phyloP scores from a whole-genome alignment of 1,140 invertebrate species.

The Procambarus virginalis region DNA sequence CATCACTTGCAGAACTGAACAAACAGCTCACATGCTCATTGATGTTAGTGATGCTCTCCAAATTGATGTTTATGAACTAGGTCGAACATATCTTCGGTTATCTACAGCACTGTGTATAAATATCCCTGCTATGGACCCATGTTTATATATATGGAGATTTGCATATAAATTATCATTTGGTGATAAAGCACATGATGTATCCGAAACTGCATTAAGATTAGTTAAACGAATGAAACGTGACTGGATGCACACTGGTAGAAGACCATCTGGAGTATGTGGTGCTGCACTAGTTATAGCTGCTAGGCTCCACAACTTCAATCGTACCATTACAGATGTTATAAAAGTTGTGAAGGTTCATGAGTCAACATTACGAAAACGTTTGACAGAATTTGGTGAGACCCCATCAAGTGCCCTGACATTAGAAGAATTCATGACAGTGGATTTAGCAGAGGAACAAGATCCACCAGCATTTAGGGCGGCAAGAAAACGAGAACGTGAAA shows the following conservation, averaged over 20 bases:
- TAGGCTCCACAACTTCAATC: constrained; percentile 92
- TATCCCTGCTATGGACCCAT: constrained; percentile 86
- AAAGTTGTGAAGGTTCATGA: constrained; percentile 97
- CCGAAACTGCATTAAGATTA: constrained; percentile 93
- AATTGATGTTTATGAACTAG: constrained; percentile 96
- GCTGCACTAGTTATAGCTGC: constrained; percentile 83
- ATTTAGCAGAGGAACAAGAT: constrained; percentile 97
- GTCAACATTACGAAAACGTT: constrained; percentile 90
- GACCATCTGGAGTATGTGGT: constrained; percentile 97
- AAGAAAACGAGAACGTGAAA: constrained; percentile 87
- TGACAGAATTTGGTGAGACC: constrained; percentile 97
- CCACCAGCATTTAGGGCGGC: constrained; percentile 95
- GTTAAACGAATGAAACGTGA: constrained; percentile 98
- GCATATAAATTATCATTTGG: constrained; percentile 95
- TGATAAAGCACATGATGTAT: constrained; percentile 93
- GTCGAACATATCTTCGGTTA: constrained; percentile 92
- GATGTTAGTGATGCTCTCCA: constrained; percentile 98
- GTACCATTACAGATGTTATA: constrained; percentile 91
- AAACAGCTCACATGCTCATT: constrained; percentile 95
- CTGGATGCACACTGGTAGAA: constrained; percentile 94
- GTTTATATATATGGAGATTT: constrained; percentile 78
- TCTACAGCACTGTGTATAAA: constrained; percentile 93
- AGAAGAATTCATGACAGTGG: constrained; percentile 97
- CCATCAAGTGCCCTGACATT: constrained; percentile 91
- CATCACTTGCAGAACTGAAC: constrained; percentile 95